A percentile compares a stretch with the other conserved stretches of the same genome.
Conservation (phyloP, 2,797 vertebrate species). For the Argentina silus region DNA sequence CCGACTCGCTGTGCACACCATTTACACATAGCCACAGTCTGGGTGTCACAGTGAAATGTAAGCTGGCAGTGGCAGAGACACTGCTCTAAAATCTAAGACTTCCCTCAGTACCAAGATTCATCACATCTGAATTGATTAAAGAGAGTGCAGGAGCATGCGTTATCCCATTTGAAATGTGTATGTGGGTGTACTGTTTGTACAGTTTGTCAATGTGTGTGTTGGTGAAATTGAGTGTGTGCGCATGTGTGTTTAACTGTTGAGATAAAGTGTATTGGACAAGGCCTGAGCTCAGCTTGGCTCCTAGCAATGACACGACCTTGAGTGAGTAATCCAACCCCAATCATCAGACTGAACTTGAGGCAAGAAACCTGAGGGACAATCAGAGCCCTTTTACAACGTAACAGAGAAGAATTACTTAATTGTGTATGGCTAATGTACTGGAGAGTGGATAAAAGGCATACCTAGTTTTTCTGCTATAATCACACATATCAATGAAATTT, state of each 20-base stretch:
- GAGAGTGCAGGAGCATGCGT: background rate
- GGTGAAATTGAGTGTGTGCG: constrained; percentile 27
- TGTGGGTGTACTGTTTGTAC: background rate
- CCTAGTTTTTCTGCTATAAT: background rate
- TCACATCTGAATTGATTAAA: background rate
- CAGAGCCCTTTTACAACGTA: constrained; percentile 59
- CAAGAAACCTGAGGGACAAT: constrained; percentile 60
- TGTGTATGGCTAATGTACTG: constrained; percentile 45
- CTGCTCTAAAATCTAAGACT: background rate
- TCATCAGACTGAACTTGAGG: constrained; percentile 61
- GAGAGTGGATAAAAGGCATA: background rate
- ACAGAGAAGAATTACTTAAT: constrained; percentile 68
- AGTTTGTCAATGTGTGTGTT: constrained; percentile 12
- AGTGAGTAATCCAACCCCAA: constrained; percentile 71
- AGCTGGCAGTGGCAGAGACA: background rate
- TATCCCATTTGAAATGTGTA: constrained; percentile 1
- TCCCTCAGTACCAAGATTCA: background rate
- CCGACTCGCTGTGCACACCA: constrained; percentile 34
- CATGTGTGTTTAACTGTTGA: constrained; percentile 62
- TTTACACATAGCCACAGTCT: constrained; percentile 18
- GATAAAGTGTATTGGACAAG: constrained; percentile 72
- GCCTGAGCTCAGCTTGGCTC: constrained; percentile 60
- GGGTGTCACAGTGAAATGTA: constrained; percentile 1
- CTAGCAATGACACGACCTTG: constrained; percentile 76
- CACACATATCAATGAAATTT: background rate